Base-by-base conservation (phyloP, 2,888 invertebrate genomes). In the Augiades crinisus region DNA sequence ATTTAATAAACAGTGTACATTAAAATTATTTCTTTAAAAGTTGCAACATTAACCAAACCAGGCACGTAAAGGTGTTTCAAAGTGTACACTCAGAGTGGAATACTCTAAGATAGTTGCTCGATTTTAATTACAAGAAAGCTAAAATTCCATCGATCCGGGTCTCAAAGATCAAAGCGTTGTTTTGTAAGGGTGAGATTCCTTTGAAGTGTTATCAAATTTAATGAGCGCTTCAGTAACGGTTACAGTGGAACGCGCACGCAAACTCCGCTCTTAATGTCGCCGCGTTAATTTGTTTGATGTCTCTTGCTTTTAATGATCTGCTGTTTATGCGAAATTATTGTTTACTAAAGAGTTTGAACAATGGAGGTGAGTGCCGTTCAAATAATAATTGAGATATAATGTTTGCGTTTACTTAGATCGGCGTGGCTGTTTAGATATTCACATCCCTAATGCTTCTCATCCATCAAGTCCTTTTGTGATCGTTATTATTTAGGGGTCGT, bases 121-220 rank as follows among this genome's bases (percentile, higher is more conserved):
- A 74, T 76, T 81, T 79, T 78, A 80, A 81, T 80, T 78, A 81
- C 67, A 70, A 76, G 68, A 68, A 70, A 69, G 70, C 60, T 72
- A 62, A 73, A 77, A 74, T 74, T 66, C 68, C 69, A 78, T 76
- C 72, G 78, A 82, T 74, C 68, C 68, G 62, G 62, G 70, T 63
- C 45, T 38, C 62, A 31, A 61, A 72, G 75, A 82, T 85, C 81
- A 85, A 85, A 84, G 81, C 62, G 60, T 61, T 57, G 65, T 62
- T 67, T 36, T 21, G 74, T 76, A 81, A 78, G 77, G 82, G 72
- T 74, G 76, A 76, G 62, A 78, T 76, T 78, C 67, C 78, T 81
- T 74, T 81, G 75, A 78, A 80, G 72, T 74, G 69, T 64, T 65
- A 59, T 65, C 62, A 56, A 55, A 59, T 59, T 70, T 78, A 75